Conservation (phyloP, 2,113 vertebrate genomes). For the Tor tambroides region DNA sequence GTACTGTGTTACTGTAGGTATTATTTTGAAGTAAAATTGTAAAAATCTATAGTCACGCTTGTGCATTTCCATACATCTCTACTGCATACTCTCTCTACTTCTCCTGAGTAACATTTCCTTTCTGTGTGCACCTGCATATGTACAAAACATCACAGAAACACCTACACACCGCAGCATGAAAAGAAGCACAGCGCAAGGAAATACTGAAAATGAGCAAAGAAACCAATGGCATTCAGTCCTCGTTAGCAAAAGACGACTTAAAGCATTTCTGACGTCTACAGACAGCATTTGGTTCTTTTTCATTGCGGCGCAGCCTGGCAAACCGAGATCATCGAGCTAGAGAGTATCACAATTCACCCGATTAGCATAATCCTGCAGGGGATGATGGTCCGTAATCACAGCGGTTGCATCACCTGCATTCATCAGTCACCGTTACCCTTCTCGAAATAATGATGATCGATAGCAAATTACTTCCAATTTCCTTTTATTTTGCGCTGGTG, state of each 20-base stretch:
- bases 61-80: background rate
- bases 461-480: background rate
- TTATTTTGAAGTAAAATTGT: background rate
- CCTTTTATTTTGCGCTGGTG: background rate
- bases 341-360: no score
- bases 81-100: no score
- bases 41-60: background rate
- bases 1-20: background rate
- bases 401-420: no score
- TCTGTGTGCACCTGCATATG: background rate
- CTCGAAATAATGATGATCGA: constrained; percentile 16
- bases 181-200: background rate
- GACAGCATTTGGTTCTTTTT: no score
- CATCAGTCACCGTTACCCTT: background rate
- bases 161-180: background rate
- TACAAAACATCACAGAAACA: background rate
- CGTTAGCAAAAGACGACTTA: no score
- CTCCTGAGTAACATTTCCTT: background rate
- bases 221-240: background rate
- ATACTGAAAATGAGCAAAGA: background rate
- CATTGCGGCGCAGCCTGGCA: no score
- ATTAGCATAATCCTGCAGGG: no score
- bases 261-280: no score
- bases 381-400: no score
- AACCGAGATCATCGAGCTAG: no score